phyloP scores from a whole-genome alignment of 2,797 vertebrate genomes.

The Molossus molossus region DNA sequence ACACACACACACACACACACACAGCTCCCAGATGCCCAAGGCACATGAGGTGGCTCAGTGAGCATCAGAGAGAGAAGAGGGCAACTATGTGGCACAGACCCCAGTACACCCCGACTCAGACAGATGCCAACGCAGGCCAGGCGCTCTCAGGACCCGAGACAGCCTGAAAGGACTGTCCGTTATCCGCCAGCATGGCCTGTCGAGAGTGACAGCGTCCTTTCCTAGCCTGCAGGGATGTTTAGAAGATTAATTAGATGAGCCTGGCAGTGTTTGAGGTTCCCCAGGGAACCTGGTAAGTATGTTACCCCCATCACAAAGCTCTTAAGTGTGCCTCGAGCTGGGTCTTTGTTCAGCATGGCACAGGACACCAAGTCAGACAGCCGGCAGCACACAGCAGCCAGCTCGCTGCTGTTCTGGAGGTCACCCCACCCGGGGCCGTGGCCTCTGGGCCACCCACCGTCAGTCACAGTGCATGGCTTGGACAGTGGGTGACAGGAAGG shows the following conservation, averaged over 20 bases:
- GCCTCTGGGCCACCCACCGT: not conserved
- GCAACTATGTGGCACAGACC: not conserved
- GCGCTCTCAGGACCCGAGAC: not conserved
- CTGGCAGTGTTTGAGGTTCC: not conserved
- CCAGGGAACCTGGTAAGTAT: not conserved
- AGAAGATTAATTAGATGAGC: slow-evolving; percentile 35
- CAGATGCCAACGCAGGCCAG: not conserved
- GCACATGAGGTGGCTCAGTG: rapidly evolving
- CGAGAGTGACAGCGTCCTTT: not conserved
- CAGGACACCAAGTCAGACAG: not conserved
- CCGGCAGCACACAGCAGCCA: not conserved
- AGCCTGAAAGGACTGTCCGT: not conserved
- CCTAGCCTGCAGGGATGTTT: rapidly evolving
- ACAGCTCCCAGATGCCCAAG: not conserved
- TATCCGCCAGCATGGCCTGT: not conserved
- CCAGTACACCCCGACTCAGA: not conserved
- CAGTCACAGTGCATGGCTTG: not conserved
- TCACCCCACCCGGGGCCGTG: not conserved
- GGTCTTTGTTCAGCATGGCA: not conserved
- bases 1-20: not conserved
- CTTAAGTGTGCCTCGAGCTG: not conserved
- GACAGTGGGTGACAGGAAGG: not conserved
- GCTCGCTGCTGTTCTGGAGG: not conserved
- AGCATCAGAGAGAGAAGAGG: not conserved
- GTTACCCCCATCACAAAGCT: slow-evolving; percentile 39